Conservation (phyloP, 2,888 invertebrate genomes). For the Trichopria drosophilae region DNA sequence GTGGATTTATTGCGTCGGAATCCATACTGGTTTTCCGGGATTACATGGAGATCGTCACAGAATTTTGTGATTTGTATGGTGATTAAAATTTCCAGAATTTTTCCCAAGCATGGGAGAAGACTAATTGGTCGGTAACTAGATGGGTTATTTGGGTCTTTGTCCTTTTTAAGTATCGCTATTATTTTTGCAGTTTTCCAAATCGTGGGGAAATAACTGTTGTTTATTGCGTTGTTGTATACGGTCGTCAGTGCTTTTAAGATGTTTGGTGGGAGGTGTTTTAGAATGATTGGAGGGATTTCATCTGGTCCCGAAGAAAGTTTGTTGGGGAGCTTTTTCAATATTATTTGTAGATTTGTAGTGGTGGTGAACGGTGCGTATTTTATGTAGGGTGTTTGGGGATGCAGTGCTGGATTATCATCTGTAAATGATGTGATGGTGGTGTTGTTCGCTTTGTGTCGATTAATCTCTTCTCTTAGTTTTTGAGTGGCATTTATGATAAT, state of each 20-base stretch:
- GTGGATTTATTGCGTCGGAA: not conserved
- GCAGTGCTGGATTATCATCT: too few relatives aligned
- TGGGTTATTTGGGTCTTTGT: too few relatives aligned
- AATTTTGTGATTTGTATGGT: not conserved
- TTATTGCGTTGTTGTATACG: not conserved
- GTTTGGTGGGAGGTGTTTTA: not conserved
- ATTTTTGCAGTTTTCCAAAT: constrained; percentile 2
- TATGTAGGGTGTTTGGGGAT: too few relatives aligned
- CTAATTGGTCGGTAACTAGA: constrained; percentile 4
- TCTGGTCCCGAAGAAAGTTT: not conserved
- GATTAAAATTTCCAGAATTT: constrained; percentile 1
- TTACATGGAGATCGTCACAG: not conserved
- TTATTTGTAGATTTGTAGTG: not conserved
- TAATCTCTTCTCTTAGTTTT: too few relatives aligned
- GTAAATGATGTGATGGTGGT: too few relatives aligned
- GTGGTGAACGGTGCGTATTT: too few relatives aligned
- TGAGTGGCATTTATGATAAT: too few relatives aligned
- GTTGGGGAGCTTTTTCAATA: not conserved
- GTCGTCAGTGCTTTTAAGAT: not conserved
- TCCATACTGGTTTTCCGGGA: constrained; percentile 1
- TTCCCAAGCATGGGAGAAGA: not conserved
- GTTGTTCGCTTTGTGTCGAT: too few relatives aligned
- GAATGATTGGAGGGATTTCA: not conserved
- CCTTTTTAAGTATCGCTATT: not conserved
- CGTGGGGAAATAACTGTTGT: not conserved